phyloP scores from a whole-genome alignment of 2,797 vertebrate species.

The Masticophis lateralis region DNA sequence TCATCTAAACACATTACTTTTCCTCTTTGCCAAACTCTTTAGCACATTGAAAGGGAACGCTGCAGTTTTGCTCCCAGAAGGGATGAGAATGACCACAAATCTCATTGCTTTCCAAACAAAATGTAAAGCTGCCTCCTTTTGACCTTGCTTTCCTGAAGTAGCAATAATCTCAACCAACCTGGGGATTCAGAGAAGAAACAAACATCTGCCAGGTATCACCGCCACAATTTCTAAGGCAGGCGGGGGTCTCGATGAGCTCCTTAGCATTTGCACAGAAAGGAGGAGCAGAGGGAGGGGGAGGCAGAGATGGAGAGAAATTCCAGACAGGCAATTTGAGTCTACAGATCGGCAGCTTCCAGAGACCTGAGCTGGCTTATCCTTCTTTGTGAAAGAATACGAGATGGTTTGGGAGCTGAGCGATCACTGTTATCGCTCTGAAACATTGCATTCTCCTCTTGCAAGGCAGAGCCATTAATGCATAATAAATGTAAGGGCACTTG shows the following conservation, averaged over 20 bases:
- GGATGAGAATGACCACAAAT: conserved; percentile 55
- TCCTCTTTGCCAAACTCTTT: conserved; percentile 56
- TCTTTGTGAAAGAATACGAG: conserved; percentile 28
- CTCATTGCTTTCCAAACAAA: conserved; percentile 31
- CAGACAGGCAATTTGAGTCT: conserved; percentile 18
- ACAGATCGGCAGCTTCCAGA: not conserved
- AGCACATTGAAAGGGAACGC: conserved; percentile 49
- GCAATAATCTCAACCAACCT: conserved; percentile 38
- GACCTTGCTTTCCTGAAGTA: conserved; percentile 13
- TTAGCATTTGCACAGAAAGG: conserved; percentile 20
- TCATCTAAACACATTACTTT: conserved; percentile 52
- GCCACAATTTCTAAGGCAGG: conserved; percentile 20
- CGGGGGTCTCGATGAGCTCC: conserved; percentile 30
- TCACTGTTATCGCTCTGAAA: conserved; percentile 22
- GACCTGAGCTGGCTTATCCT: not conserved
- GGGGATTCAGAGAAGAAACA: conserved; percentile 37
- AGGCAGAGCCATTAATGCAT: not conserved
- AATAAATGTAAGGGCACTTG: not conserved
- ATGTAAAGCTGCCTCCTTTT: conserved; percentile 43
- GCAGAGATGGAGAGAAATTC: not conserved
- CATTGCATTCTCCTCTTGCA: not conserved
- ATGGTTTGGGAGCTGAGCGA: conserved; percentile 7
- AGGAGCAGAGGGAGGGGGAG: not conserved
- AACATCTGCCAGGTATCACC: conserved; percentile 36
- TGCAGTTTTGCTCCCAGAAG: conserved; percentile 28